These are phyloP conservation scores for Drosophila aff. DNA, from an alignment of 1,140 invertebrate genomes.

Conservation along the genomic window DNA sequence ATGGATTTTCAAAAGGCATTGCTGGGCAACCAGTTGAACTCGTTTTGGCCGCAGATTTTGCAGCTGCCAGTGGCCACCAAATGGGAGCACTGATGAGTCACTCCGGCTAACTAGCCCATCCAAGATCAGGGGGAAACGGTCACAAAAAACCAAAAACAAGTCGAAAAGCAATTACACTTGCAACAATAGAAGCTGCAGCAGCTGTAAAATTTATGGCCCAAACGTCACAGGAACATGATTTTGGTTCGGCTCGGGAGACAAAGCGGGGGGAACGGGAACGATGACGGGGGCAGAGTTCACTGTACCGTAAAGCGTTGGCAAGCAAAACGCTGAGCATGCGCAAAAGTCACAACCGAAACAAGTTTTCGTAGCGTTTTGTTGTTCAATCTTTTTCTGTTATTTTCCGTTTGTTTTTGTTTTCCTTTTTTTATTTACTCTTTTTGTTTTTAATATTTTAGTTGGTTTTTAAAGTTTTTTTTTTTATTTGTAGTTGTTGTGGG, in stretches of 20 bases:
- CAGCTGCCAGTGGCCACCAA: constrained; percentile 62
- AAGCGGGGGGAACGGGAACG: neutral
- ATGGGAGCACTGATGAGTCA: constrained; percentile 64
- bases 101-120: constrained; percentile 49
- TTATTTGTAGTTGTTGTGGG: constrained; percentile 4
- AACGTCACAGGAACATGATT: constrained; percentile 78
- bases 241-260: constrained; percentile 14
- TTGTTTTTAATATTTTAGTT: constrained; percentile 28
- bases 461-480: constrained; percentile 26
- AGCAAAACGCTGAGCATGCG: constrained; percentile 77
- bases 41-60: constrained; percentile 64
- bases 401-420: constrained; percentile 38
- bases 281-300: constrained; percentile 58
- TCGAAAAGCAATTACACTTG: constrained; percentile 71
- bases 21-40: constrained; percentile 74
- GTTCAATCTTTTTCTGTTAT: constrained; percentile 48
- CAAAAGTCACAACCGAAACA: constrained; percentile 76
- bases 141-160: constrained; percentile 1
- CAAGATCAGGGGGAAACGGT: constrained; percentile 37
- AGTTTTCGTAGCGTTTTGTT: constrained; percentile 63
- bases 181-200: constrained; percentile 78
- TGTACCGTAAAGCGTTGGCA: constrained; percentile 75
- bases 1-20: constrained; percentile 66
- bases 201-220: constrained; percentile 76
- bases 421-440: constrained; percentile 29